Evolutionary conservation across 2,888 invertebrate species (phyloP), one percentile per base, ranked within the genome.

Genomic region (Andrena praecox): DNA sequence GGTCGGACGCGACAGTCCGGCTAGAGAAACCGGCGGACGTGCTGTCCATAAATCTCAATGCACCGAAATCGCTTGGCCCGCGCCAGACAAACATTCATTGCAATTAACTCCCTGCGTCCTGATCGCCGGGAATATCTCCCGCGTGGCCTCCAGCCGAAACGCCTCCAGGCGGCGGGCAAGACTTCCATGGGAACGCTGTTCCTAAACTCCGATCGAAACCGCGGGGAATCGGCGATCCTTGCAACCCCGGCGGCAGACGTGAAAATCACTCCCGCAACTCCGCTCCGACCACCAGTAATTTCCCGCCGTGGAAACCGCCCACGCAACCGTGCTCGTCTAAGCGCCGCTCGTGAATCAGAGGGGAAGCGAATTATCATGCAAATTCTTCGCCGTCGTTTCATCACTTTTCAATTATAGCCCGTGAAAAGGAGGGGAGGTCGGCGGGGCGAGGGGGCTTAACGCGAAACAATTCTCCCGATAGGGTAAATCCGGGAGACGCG

Each of bases 21-120:
- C 35, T 79, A 60, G 71, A 72, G 83, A 74, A 81, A 54, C 74
- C 4, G 81, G 77, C 82, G 82, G 82, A 85, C 70, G 74, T 73
- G 73, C 59, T 16, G 85, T 80, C 70, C 80, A 80, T 85, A 87
- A 87, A 87, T 87, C 82, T 85, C 74, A 84, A 82, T 84, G 82
- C 80, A 73, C 77, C 80, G 74, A 80, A 85, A 80, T 78, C 70
- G 84, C 62, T 71, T 80, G 77, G 83, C 27, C 77, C 69, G 27
- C 70, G 68, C 50, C 70, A 16, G 74, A n/a, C 29, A 31, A 69
- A 29, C 68, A 6, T 72, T 80, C 59, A 60, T 70, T 31, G 73
- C 77, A 74, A 85, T 82, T 82, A 80, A 74, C 52, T 77, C 56
- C 86, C 85, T 79, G 85, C 85, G 85, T 82, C 69, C 85, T 20